Evolutionary conservation across 2,113 vertebrate genomes (phyloP), one percentile per base, ranked within the genome.

Genomic region (Numida meleagris): DNA sequence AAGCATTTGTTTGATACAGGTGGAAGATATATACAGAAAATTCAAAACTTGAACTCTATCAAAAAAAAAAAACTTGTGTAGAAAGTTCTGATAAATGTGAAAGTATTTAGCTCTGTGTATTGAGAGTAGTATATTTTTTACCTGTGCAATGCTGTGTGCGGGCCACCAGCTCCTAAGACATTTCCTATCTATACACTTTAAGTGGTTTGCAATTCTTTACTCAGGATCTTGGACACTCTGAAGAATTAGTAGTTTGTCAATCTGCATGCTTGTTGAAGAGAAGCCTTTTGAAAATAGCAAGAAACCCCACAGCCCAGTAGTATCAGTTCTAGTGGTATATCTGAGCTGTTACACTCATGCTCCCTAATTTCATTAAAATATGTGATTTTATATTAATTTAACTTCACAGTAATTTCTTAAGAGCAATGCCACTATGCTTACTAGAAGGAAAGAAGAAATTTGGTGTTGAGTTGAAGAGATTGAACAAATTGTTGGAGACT

Each of bases 91-190:
- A 97, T 97, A 97, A 97, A 97, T 96, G 97, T 98, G 98, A 97
- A 97, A 96, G 95, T 97, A 97, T 98, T 97, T 98, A 97, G 97
- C 97, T 97, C 97, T 94, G 96, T 98, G 97, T 94, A 94, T 97
- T 94, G 96, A 97, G 97, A 98, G 97, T 97, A 96, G 87, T 97
- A 91, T 97, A 97, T 98, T 98, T 93, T 98, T 98, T 98, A 98
- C 97, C 95, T 94, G 97, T 97, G 97, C 93, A 94, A 97, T 96
- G 97, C 97, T 97, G 98, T 59, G 98, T 98, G 98, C 98, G 8
- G 98, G 98, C 80, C 98, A 97, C 97, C 98, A 97, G 98, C 98
- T 97, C 87, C 62, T 79, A 83, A 95, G 92, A 95, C 91, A 45
- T 95, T 93, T 92, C 97, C 97, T 97, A 91, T 97, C 82, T 96